Base-by-base conservation (phyloP, 2,888 invertebrate species). In the Dynastes maya region DNA sequence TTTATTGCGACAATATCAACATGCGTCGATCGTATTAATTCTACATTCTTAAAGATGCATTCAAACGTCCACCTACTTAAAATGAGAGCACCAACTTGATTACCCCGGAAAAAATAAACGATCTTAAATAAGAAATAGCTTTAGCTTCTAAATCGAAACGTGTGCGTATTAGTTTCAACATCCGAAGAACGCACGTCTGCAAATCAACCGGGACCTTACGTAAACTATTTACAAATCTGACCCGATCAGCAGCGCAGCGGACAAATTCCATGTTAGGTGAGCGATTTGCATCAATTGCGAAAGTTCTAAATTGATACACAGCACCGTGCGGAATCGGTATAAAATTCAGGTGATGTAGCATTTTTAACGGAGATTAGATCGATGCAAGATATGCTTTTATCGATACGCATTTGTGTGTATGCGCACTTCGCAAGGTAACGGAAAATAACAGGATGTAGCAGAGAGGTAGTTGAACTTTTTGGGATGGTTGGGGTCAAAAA, bases 81-180 rank as follows among this genome's bases (percentile, higher is more conserved):
- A 29, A 32, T 45, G 45, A 45, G 45, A 45, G 45, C 45, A 8
- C 8, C 8, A 11, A 45, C 8, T 45, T 45, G 45, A 45, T 45
- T 45, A 45, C 45, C 9, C 8, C 8, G 45, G 45, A 45, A 45
- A 11, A 45, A 45, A 45, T 45, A 11, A 45, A 8, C 6, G 45
- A 45, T 45, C 45, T 8, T 11, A 45, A 45, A 37, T 37, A 37
- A 6, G 37, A 37, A 37, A 37, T 37, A 37, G 37, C 22, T 61
- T 29, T 49, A 49, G 16, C 49, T 58, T 45, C 29, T 16, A 51
- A 64, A 51, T 49, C 40, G 32, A 63, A 75, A 63, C 61, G 82
- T 82, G 82, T 82, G 81, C 83, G 83, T 83, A 79, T 80, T 79
- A 80, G 79, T 83, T 82, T 80, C 82, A 83, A 82, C 82, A 82